Conservation (phyloP, 2,888 invertebrate genomes). For the Synanthedon tipuliformis region DNA sequence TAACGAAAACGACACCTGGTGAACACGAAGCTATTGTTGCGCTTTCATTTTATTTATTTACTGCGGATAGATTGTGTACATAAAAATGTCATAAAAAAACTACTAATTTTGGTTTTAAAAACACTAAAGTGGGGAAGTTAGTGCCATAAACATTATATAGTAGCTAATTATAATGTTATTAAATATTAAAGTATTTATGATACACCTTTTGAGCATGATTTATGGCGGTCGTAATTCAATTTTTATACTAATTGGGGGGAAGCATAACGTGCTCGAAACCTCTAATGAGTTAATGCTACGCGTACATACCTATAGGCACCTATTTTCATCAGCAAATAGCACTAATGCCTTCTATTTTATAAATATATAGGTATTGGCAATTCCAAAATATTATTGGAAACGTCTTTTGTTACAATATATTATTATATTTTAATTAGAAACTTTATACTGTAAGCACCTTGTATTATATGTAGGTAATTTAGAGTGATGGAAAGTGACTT, state of each 20-base stretch:
- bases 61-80: background rate
- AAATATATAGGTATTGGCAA: no score
- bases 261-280: background rate
- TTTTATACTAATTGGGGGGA: background rate
- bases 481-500: no score
- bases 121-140: background rate
- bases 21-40: no score
- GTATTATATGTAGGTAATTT: no score
- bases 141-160: background rate
- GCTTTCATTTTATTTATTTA: background rate
- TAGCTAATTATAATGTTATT: constrained; percentile 5
- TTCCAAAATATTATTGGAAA: no score
- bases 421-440: no score
- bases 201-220: constrained; percentile 3
- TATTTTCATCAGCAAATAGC: no score
- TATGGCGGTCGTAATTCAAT: background rate
- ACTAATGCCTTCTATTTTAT: no score
- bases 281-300: background rate
- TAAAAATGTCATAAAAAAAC: background rate
- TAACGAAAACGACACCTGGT: no score
- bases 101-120: background rate
- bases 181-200: constrained; percentile 3
- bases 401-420: no score
- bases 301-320: no score
- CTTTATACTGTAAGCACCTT: no score